Evolutionary conservation across 2,797 vertebrate genomes (phyloP).

Genomic region (Microctenopoma steveboyesi): DNA sequence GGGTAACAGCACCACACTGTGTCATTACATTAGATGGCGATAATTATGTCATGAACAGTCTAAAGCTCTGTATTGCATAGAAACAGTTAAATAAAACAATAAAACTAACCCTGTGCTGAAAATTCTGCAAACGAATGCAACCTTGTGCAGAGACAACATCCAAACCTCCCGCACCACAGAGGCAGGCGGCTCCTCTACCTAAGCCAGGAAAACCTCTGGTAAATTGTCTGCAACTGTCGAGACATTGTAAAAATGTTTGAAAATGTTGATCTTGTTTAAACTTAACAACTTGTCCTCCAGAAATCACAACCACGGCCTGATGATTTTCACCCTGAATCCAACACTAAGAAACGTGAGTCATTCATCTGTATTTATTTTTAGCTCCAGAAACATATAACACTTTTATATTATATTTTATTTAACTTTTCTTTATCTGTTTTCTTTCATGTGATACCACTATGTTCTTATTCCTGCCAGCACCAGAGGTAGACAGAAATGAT

Average conservation of each 20-base stretch:
- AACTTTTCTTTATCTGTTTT: background rate
- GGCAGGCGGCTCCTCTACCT: constrained; percentile 70
- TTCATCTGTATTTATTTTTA: background rate
- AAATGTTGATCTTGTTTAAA: background rate
- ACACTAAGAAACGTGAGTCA: constrained; percentile 74
- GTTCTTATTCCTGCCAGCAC: constrained; percentile 62
- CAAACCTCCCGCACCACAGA: constrained; percentile 52
- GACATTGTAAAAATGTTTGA: background rate
- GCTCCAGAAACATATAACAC: background rate
- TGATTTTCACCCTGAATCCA: constrained; percentile 54
- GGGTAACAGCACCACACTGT: constrained; percentile 62
- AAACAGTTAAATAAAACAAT: background rate
- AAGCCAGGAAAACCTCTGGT: constrained; percentile 56
- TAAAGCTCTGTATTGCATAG: background rate
- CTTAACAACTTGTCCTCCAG: constrained; percentile 36
- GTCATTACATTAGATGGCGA: background rate
- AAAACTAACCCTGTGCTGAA: background rate
- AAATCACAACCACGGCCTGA: constrained; percentile 54
- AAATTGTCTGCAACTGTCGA: constrained; percentile 27
- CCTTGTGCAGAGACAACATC: constrained; percentile 63
- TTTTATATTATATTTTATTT: background rate
- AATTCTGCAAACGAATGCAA: background rate
- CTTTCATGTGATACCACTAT: background rate
- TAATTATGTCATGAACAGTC: background rate
- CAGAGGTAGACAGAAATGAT: constrained; percentile 78